Evolutionary conservation across 2,113 vertebrate species (phyloP).

Genomic region (Vidua macroura): DNA sequence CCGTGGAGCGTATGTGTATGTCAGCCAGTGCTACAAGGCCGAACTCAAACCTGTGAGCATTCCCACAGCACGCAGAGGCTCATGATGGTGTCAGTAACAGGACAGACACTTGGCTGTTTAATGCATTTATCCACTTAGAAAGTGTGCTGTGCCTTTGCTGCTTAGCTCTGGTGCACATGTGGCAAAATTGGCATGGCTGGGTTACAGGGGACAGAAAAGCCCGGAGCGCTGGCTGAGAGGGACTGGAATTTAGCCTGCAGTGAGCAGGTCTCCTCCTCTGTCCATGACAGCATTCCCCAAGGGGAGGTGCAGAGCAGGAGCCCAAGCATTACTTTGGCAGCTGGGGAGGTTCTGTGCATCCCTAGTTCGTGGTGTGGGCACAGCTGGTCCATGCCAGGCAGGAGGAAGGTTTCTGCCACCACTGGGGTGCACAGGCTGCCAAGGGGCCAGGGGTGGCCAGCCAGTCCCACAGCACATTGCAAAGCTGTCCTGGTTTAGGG

Average conservation of each 20-base stretch:
- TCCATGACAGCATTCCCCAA: fast-evolving
- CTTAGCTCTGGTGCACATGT: neutral
- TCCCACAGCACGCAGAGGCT: fast-evolving
- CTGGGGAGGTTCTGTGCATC: neutral
- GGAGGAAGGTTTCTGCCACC: neutral
- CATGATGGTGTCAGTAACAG: fast-evolving
- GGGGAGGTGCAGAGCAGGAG: fast-evolving
- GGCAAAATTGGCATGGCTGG: fast-evolving
- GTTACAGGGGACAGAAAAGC: neutral
- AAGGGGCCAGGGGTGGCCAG: neutral
- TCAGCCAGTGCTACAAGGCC: fast-evolving
- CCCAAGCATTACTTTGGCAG: neutral
- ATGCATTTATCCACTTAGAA: neutral
- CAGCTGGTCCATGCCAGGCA: fast-evolving
- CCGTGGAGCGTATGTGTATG: fast-evolving
- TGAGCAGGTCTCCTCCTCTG: neutral
- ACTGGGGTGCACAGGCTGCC: neutral
- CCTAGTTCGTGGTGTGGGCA: fast-evolving
- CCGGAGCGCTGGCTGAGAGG: fast-evolving
- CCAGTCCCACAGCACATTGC: neutral
- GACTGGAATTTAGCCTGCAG: neutral
- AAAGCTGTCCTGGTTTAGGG: neutral
- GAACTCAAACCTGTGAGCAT: fast-evolving
- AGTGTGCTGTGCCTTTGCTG: neutral
- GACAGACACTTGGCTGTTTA: neutral